Evolutionary conservation across 2,888 invertebrate species (phyloP).

Genomic region (Scotopteryx bipunctaria): DNA sequence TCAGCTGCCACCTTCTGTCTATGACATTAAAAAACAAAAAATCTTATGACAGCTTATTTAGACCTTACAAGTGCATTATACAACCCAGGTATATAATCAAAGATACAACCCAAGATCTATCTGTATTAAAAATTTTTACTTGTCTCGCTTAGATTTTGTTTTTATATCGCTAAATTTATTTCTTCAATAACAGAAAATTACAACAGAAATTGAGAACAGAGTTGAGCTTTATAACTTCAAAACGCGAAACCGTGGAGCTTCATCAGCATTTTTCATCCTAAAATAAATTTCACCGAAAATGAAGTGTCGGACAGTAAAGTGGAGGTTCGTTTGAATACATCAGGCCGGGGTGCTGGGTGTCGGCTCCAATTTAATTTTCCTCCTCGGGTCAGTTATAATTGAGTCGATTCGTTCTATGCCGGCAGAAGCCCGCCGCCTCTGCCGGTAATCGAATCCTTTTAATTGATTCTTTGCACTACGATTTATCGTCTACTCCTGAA

Average conservation of each 20-base stretch:
- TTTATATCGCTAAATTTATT: too few relatives aligned
- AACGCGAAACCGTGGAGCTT: constrained; percentile 12
- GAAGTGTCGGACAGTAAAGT: constrained; percentile 31
- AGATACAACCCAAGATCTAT: too few relatives aligned
- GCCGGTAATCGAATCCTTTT: constrained; percentile 62
- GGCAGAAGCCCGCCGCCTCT: constrained; percentile 57
- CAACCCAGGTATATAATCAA: too few relatives aligned
- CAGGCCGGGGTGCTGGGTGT: constrained; percentile 48
- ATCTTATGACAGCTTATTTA: too few relatives aligned
- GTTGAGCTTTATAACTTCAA: constrained; percentile 4
- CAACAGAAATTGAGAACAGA: too few relatives aligned
- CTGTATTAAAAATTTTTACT: too few relatives aligned
- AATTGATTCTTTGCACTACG: constrained; percentile 65
- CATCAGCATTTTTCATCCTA: constrained; percentile 29
- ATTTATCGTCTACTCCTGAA: constrained; percentile 19
- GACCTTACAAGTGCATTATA: too few relatives aligned
- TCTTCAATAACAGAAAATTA: too few relatives aligned
- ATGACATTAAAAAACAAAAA: too few relatives aligned
- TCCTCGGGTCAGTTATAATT: constrained; percentile 72
- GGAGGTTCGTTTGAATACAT: constrained; percentile 49
- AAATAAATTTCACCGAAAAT: constrained; percentile 34
- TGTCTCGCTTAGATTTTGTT: too few relatives aligned
- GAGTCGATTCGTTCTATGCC: constrained; percentile 76
- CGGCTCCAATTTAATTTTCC: constrained; percentile 76
- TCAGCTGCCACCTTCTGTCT: too few relatives aligned